Conservation (phyloP, 2,113 vertebrate genomes). For the Leuciscus idus region DNA sequence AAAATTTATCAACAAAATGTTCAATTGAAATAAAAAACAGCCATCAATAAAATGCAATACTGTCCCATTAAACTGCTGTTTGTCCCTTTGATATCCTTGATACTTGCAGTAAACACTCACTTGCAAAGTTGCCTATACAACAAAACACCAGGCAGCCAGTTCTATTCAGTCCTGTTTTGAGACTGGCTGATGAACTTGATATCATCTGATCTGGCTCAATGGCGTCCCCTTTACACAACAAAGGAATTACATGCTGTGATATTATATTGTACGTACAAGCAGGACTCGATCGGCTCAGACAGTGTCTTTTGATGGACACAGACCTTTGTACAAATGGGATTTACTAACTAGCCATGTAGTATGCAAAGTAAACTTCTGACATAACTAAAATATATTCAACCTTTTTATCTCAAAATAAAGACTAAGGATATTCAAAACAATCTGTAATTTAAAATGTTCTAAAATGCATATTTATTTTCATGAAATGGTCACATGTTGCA, state of each 20-base stretch:
- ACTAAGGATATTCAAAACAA: constrained; percentile 68
- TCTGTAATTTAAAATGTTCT: constrained; percentile 68
- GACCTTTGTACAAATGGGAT: constrained; percentile 53
- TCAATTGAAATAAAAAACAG: constrained; percentile 52
- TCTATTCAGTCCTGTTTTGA: neutral
- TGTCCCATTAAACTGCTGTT: constrained; percentile 57
- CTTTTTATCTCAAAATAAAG: constrained; percentile 72
- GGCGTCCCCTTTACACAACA: neutral
- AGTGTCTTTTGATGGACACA: constrained; percentile 43
- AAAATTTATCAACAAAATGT: constrained; percentile 49
- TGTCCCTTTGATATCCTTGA: constrained; percentile 67
- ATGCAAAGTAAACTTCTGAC: constrained; percentile 56
- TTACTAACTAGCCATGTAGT: constrained; percentile 51
- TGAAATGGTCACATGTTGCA: constrained; percentile 79
- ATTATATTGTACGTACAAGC: constrained; percentile 17
- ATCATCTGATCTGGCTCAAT: neutral
- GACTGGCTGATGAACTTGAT: neutral
- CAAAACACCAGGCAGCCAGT: constrained; percentile 86
- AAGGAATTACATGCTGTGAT: constrained; percentile 13
- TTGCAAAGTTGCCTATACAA: constrained; percentile 87
- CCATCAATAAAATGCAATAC: constrained; percentile 68
- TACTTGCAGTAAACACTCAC: constrained; percentile 85
- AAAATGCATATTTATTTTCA: constrained; percentile 75
- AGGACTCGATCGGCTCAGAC: constrained; percentile 1
- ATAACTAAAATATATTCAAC: constrained; percentile 79